Percentiles rank a stretch among this genome's conserved stretches.
These are phyloP conservation scores for Sesamia inferens DNA, from an alignment of 2,888 invertebrate species.

Conservation along the genomic window DNA sequence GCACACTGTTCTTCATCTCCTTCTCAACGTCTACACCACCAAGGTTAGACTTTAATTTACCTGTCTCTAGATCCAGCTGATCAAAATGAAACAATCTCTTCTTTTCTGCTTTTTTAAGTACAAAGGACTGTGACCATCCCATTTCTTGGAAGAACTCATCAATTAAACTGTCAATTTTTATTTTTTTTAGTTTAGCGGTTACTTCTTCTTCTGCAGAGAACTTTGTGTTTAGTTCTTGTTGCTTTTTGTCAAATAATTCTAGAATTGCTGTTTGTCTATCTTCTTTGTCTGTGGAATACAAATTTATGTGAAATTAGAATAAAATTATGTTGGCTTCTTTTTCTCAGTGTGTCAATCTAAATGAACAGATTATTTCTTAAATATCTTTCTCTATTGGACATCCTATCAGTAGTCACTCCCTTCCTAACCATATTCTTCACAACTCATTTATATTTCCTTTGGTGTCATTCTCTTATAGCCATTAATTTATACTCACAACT, in stretches of 20 bases:
- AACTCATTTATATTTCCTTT: no score
- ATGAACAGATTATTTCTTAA: neutral
- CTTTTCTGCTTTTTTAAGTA: constrained; percentile 76
- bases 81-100: constrained; percentile 80
- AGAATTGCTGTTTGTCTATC: constrained; percentile 76
- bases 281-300: constrained; percentile 76
- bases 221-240: constrained; percentile 78
- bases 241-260: constrained; percentile 79
- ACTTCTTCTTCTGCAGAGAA: constrained; percentile 75
- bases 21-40: constrained; percentile 87
- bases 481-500: no score
- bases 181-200: constrained; percentile 75
- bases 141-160: constrained; percentile 84
- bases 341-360: neutral
- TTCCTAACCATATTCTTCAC: no score
- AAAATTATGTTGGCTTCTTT: neutral
- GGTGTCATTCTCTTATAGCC: no score
- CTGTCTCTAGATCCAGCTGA: constrained; percentile 80
- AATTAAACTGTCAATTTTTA: constrained; percentile 80
- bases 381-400: no score
- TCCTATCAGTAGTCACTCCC: no score
- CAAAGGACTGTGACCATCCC: constrained; percentile 79
- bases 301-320: neutral
- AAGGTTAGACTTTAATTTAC: constrained; percentile 82
- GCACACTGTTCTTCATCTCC: constrained; percentile 91